phyloP scores from a whole-genome alignment of 2,888 invertebrate species.

The Pardosa pseudoannulata region DNA sequence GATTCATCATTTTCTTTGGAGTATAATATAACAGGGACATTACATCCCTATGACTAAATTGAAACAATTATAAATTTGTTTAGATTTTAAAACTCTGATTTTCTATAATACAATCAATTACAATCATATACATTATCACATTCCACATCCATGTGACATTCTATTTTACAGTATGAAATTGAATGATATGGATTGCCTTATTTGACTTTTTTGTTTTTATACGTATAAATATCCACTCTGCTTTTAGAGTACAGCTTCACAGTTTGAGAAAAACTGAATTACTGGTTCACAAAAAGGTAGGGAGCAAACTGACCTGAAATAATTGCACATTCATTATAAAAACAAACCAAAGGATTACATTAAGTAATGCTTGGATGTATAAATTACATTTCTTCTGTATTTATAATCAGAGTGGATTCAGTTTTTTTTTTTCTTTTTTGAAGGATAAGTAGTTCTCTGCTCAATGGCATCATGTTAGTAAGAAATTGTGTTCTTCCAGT shows the following conservation, averaged over 20 bases:
- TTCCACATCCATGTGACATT: background rate
- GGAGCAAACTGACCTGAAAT: slow-evolving; percentile 61
- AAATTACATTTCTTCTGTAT: slow-evolving; percentile 67
- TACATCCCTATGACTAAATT: background rate
- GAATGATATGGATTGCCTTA: slow-evolving; percentile 5
- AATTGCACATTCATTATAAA: slow-evolving; percentile 60
- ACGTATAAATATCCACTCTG: background rate
- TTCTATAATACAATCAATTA: background rate
- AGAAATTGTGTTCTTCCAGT: slow-evolving; percentile 43
- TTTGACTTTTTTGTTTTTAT: background rate
- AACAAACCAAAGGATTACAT: slow-evolving; percentile 68
- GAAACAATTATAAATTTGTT: background rate
- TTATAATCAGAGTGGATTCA: slow-evolving; percentile 61
- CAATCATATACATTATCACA: slow-evolving; percentile 5
- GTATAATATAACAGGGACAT: background rate
- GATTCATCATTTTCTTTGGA: slow-evolving; percentile 3
- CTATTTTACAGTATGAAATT: background rate
- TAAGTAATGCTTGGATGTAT: slow-evolving; percentile 65
- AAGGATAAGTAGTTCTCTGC: slow-evolving; percentile 60
- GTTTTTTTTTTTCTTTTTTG: slow-evolving; percentile 15
- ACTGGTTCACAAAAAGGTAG: slow-evolving; percentile 25
- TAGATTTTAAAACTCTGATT: background rate
- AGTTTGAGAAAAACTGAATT: slow-evolving; percentile 19
- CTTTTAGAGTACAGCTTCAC: background rate
- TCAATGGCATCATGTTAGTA: slow-evolving; percentile 18